A percentile compares a stretch with the other conserved stretches of the same genome.
Conservation (phyloP, 1,140 invertebrate species). For the Oncopeltus fasciatus region DNA sequence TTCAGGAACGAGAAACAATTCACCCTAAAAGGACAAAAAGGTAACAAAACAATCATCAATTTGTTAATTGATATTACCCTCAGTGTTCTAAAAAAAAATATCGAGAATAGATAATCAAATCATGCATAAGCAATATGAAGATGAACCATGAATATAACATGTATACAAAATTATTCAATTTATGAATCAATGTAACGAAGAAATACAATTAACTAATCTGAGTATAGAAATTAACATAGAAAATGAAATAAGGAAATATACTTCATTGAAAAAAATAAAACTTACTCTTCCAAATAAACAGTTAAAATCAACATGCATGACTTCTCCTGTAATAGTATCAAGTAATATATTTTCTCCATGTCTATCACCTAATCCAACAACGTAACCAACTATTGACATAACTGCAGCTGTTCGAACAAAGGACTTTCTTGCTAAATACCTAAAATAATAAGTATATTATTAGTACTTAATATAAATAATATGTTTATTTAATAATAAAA, state of each 20-base stretch:
- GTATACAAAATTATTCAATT: too few species aligned
- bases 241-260: too few species aligned
- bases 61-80: not conserved
- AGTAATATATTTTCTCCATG: constrained; percentile 96
- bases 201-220: too few species aligned
- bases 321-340: constrained; percentile 79
- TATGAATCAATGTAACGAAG: too few species aligned
- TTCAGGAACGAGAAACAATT: constrained; percentile 80
- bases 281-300: constrained; percentile 82
- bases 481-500: too few species aligned
- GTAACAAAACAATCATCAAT: not conserved
- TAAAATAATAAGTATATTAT: constrained; percentile 28
- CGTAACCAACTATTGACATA: constrained; percentile 97
- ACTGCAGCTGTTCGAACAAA: constrained; percentile 87
- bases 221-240: too few species aligned
- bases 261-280: too few species aligned
- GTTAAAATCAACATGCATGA: constrained; percentile 96
- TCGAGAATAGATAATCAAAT: constrained; percentile 12
- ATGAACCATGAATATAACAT: too few species aligned
- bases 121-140: too few species aligned
- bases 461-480: too few species aligned
- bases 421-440: constrained; percentile 68
- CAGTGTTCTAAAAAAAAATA: not conserved
- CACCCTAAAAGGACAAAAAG: constrained; percentile 41
- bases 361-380: constrained; percentile 86